Conservation (phyloP, 53 echinoderm and acorn worm species). For the Zoroaster sp. region DNA sequence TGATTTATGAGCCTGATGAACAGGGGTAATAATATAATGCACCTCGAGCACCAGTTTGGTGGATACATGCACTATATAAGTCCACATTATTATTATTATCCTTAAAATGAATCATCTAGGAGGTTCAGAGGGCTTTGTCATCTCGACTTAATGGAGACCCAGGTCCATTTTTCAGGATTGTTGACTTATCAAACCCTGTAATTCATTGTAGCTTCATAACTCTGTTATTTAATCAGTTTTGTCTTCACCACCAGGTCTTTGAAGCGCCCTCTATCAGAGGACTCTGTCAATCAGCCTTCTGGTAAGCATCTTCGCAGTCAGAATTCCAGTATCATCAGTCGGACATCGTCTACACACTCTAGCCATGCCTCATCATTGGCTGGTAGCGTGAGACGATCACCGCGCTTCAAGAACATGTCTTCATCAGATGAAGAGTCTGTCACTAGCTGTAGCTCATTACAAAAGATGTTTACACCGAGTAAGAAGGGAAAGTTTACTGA, state of each 20-base stretch:
- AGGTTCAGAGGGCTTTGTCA: too few species aligned
- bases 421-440: constrained; percentile 35
- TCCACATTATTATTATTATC: too few species aligned
- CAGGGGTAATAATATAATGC: too few species aligned
- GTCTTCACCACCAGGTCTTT: background rate
- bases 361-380: background rate
- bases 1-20: too few species aligned
- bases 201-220: too few species aligned
- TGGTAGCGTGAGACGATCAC: constrained; percentile 22
- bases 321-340: constrained; percentile 9
- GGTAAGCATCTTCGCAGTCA: constrained; percentile 51
- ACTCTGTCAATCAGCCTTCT: constrained; percentile 40
- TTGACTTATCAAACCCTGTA: background rate
- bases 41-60: too few species aligned
- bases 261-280: constrained; percentile 65
- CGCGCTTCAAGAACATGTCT: constrained; percentile 18
- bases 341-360: constrained; percentile 4
- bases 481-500: constrained; percentile 12
- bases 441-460: constrained; percentile 37
- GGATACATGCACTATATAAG: too few species aligned
- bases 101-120: background rate
- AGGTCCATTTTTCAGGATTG: background rate
- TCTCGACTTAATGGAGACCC: too few species aligned
- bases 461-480: constrained; percentile 16
- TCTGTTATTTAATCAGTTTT: background rate